A percentile compares a stretch with the other conserved stretches of the same genome.
phyloP scores from a whole-genome alignment of 2,113 vertebrate genomes.

The Elachura formosa region DNA sequence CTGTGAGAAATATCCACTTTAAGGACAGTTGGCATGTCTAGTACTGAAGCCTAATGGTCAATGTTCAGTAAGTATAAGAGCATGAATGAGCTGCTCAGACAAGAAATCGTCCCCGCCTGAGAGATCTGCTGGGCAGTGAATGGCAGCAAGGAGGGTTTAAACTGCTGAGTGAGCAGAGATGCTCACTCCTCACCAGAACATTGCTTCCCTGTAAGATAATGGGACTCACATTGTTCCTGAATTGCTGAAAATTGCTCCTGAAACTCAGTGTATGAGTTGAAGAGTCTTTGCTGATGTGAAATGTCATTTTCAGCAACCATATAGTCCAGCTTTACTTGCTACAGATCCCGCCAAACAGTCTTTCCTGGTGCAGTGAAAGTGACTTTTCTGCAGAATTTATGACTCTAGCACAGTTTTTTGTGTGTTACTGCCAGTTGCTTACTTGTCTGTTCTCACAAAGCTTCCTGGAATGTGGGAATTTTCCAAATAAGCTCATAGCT shows the following conservation, averaged over 20 bases:
- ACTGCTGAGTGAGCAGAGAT: background rate
- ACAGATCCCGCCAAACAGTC: background rate
- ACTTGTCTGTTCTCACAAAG: background rate
- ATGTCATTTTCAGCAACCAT: background rate
- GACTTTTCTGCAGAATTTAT: background rate
- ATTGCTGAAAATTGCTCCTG: background rate
- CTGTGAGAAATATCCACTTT: background rate
- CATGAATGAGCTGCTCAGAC: background rate
- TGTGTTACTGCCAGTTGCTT: background rate
- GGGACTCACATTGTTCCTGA: background rate
- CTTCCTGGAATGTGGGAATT: background rate
- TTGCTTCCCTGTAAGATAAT: fast-evolving
- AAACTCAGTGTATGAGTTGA: background rate
- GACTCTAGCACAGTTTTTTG: background rate
- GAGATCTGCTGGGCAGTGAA: background rate
- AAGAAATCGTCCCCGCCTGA: background rate
- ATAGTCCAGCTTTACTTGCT: background rate
- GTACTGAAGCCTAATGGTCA: background rate
- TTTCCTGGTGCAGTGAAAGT: background rate
- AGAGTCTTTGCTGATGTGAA: background rate
- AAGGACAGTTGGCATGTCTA: background rate
- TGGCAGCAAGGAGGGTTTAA: background rate
- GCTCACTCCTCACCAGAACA: background rate
- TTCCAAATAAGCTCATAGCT: background rate
- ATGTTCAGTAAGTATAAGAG: background rate